A percentile compares a stretch with the other conserved stretches of the same genome.
Evolutionary conservation across 2,797 vertebrate genomes (phyloP).

Genomic region (Helicolenus hilgendorfi): DNA sequence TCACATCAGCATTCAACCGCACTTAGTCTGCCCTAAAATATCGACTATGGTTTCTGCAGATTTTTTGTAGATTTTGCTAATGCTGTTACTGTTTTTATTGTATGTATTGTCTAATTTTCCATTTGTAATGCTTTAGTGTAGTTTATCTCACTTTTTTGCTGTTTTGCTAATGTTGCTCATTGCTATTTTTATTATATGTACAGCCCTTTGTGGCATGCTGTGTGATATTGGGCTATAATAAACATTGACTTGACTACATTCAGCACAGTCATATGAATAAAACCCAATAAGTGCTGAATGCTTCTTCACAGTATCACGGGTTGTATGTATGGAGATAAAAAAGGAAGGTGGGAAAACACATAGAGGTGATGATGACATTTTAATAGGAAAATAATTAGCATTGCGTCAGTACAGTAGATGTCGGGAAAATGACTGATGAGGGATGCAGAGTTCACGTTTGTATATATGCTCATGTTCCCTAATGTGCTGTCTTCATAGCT

Average conservation of each 20-base stretch:
- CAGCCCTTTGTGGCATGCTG: neutral
- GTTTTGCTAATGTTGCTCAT: too few relatives aligned
- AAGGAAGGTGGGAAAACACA: conserved; percentile 11
- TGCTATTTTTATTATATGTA: neutral
- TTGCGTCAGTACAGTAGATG: conserved; percentile 67
- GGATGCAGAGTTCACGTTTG: conserved; percentile 20
- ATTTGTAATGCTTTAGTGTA: neutral
- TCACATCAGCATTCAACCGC: neutral
- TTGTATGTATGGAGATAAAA: neutral
- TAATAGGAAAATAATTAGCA: conserved; percentile 76
- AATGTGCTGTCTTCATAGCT: conserved; percentile 1
- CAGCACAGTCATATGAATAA: neutral
- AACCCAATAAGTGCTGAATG: neutral
- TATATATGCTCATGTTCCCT: conserved; percentile 9
- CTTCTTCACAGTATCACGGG: neutral
- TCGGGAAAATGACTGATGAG: conserved; percentile 41
- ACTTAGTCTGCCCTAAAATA: neutral
- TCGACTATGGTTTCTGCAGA: neutral
- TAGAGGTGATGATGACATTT: conserved; percentile 56
- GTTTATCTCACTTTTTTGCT: neutral
- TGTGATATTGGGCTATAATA: neutral
- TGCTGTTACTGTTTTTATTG: too few relatives aligned
- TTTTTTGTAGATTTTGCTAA: neutral
- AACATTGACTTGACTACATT: neutral
- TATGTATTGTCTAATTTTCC: neutral